phyloP scores from a whole-genome alignment of 2,888 invertebrate species.

The Eupithecia subfuscata region DNA sequence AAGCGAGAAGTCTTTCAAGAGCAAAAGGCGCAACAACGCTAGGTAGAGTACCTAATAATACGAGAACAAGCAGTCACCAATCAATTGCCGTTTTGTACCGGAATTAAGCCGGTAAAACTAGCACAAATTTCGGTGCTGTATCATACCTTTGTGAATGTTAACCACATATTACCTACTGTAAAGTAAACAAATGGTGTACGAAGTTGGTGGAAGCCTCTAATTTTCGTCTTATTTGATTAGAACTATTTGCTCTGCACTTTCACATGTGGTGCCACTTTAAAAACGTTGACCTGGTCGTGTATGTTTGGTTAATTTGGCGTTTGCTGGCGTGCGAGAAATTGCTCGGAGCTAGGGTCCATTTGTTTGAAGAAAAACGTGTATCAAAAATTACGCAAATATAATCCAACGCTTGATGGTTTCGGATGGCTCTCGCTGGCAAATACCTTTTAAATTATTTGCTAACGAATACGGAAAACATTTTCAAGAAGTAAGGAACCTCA shows the following conservation, averaged over 20 bases:
- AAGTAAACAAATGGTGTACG: slow-evolving; percentile 49
- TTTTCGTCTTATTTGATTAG: slow-evolving; percentile 73
- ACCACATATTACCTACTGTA: slow-evolving; percentile 39
- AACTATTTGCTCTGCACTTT: slow-evolving; percentile 79
- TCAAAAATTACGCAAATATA: not conserved
- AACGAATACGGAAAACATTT: not conserved
- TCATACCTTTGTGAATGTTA: slow-evolving; percentile 17
- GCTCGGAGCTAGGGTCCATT: slow-evolving; percentile 11
- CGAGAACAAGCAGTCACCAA: not conserved
- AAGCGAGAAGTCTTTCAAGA: not conserved
- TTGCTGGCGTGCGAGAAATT: slow-evolving; percentile 56
- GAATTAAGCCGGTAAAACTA: slow-evolving; percentile 19
- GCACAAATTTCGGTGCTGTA: slow-evolving; percentile 13
- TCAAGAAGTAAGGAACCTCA: not conserved
- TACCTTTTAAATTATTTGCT: not conserved
- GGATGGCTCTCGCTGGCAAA: not conserved
- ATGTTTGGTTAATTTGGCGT: slow-evolving; percentile 72
- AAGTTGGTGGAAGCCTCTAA: slow-evolving; percentile 63
- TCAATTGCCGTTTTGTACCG: slow-evolving; percentile 19
- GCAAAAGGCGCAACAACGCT: not conserved
- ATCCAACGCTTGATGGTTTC: not conserved
- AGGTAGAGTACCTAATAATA: slow-evolving; percentile 9
- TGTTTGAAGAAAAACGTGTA: not conserved
- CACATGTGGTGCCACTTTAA: slow-evolving; percentile 78
- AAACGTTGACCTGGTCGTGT: slow-evolving; percentile 76